Conservation (phyloP, 2,888 invertebrate genomes). For the Rhamnusium bicolor region DNA sequence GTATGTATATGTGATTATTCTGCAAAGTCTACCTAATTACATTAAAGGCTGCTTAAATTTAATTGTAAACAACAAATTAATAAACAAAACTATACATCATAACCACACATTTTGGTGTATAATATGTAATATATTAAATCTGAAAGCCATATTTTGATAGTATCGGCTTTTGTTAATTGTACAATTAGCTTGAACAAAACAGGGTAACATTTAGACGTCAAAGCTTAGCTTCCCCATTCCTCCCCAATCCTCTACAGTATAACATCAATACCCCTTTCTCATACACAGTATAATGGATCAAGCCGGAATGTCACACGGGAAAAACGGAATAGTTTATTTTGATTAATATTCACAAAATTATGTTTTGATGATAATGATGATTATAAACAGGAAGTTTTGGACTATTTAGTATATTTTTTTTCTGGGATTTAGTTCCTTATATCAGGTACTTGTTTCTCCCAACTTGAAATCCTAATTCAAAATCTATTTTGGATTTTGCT, state of each 20-base stretch:
- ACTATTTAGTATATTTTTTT: too few species aligned
- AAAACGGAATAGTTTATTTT: not conserved
- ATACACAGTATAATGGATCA: not conserved
- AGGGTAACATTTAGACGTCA: not conserved
- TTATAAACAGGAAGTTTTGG: too few species aligned
- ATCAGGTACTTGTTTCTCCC: too few species aligned
- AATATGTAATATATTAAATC: not conserved
- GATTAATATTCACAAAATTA: not conserved
- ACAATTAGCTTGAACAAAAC: not conserved
- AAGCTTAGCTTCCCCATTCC: not conserved
- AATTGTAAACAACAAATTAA: slow-evolving; percentile 1
- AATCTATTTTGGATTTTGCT: too few species aligned
- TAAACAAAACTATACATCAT: not conserved
- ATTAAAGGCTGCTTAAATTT: not conserved
- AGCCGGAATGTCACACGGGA: not conserved
- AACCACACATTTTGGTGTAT: not conserved
- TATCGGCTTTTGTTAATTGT: not conserved
- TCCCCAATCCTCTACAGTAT: not conserved
- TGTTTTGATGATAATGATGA: too few species aligned
- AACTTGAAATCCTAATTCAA: too few species aligned
- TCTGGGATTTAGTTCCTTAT: too few species aligned
- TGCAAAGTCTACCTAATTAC: not conserved
- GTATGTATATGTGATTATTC: not conserved
- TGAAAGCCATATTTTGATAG: not conserved
- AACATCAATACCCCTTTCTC: not conserved